Conservation (phyloP, 2,113 vertebrate genomes). For the Tachysurus vachellii region DNA sequence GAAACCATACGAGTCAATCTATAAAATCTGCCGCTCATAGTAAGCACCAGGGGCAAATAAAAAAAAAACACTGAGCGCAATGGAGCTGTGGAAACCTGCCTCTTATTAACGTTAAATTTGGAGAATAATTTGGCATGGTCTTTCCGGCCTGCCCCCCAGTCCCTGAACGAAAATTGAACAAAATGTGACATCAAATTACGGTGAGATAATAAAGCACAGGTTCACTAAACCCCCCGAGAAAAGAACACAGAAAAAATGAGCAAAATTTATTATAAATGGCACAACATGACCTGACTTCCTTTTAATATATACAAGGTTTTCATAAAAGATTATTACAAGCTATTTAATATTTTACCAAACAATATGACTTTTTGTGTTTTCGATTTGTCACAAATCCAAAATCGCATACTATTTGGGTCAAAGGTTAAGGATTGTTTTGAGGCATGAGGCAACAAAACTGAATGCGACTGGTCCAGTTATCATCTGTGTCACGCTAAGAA, state of each 20-base stretch:
- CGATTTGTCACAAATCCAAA: background rate
- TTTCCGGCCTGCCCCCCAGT: conserved; percentile 52
- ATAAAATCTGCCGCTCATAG: conserved; percentile 22
- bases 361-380: no score
- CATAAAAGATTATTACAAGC: background rate
- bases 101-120: conserved; percentile 61
- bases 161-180: conserved; percentile 52
- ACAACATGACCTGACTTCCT: background rate
- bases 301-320: background rate
- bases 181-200: conserved; percentile 41
- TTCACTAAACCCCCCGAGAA: background rate
- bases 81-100: conserved; percentile 52
- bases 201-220: conserved; percentile 6
- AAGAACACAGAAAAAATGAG: background rate
- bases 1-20: background rate
- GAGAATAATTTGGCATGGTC: conserved; percentile 60
- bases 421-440: background rate
- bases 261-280: conserved; percentile 23
- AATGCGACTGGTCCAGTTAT: conserved; percentile 33
- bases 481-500: conserved; percentile 57
- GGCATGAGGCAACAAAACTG: conserved; percentile 4
- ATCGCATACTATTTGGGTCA: background rate
- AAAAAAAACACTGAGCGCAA: conserved; percentile 5
- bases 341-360: background rate
- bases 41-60: background rate